phyloP scores from a whole-genome alignment of 1,140 invertebrate species.

The Chionoecetes opilio region DNA sequence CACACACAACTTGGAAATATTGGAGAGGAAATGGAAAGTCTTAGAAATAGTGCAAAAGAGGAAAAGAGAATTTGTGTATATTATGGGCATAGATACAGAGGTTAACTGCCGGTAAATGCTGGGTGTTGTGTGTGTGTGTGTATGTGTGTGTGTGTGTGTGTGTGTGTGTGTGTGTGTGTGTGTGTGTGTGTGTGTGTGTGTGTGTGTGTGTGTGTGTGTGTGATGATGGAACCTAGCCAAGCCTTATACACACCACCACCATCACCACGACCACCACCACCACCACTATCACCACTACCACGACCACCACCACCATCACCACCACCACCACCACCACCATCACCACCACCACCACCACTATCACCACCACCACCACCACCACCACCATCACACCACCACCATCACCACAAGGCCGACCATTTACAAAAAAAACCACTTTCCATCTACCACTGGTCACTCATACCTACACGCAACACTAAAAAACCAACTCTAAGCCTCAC shows the following conservation, averaged over 20 bases:
- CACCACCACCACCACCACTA: too few species aligned
- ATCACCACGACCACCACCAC: background rate
- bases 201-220: conserved; percentile 11
- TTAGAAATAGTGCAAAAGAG: too few species aligned
- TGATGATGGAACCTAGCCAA: background rate
- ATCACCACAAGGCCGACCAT: background rate
- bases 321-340: too few species aligned
- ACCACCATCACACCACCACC: background rate
- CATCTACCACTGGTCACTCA: background rate
- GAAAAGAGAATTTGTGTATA: background rate
- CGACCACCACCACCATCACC: background rate
- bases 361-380: background rate
- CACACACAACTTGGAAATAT: too few species aligned
- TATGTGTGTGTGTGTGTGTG: conserved; percentile 1
- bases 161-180: conserved; percentile 27
- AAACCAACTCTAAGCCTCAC: background rate
- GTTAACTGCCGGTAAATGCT: background rate
- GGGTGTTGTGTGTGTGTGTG: background rate
- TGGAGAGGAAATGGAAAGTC: too few species aligned
- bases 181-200: conserved; percentile 27
- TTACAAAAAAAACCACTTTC: background rate
- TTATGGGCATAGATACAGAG: background rate
- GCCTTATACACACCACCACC: background rate
- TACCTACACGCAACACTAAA: background rate
- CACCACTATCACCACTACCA: too few species aligned